phyloP scores from a whole-genome alignment of 2,797 vertebrate species.

The Sebastes flavidus region DNA sequence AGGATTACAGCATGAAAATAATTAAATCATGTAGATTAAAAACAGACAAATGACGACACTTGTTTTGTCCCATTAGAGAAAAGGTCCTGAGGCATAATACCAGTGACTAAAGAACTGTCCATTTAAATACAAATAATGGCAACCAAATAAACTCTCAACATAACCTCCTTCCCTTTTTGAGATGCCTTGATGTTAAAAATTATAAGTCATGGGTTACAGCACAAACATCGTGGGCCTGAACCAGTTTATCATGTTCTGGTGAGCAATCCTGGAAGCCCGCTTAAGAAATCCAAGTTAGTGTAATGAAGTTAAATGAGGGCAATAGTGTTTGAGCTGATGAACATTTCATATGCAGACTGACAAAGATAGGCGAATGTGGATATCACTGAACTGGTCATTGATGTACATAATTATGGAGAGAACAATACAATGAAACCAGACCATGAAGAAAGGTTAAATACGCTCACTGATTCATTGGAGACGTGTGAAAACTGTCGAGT shows the following conservation, averaged over 20 bases:
- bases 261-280: not conserved
- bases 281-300: not conserved
- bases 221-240: not conserved
- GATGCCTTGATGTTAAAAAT: not conserved
- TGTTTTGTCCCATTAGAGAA: not conserved
- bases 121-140: slow-evolving; percentile 3
- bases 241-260: not conserved
- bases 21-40: not conserved
- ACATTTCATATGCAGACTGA: not conserved
- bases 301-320: not conserved
- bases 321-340: not conserved
- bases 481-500: not conserved
- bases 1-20: not conserved
- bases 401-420: not conserved
- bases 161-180: not conserved
- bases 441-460: not conserved
- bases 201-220: not conserved
- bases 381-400: not conserved
- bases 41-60: not conserved
- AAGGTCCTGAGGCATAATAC: not conserved
- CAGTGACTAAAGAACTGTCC: not conserved
- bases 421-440: not conserved
- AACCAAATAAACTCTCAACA: not conserved
- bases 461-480: not conserved
- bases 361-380: not conserved